Percentiles rank a stretch among this genome's conserved stretches.
phyloP scores from a whole-genome alignment of 2,888 invertebrate genomes.

The Aethes cnicana region DNA sequence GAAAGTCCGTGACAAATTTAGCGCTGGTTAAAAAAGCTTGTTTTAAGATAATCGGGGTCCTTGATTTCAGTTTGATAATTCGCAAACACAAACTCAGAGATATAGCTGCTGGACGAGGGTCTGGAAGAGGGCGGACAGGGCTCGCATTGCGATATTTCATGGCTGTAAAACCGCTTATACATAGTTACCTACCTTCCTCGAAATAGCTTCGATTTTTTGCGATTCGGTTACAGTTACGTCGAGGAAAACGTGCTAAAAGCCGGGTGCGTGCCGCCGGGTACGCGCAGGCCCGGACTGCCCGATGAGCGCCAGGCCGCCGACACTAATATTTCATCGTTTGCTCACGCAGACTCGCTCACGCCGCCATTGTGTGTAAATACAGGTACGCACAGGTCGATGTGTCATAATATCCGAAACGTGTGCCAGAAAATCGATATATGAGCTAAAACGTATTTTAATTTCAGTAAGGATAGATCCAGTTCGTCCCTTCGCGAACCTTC shows the following conservation, averaged over 20 bases:
- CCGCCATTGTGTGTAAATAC: constrained; percentile 69
- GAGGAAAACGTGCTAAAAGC: constrained; percentile 4
- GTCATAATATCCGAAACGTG: constrained; percentile 24
- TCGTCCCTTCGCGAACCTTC: constrained; percentile 37
- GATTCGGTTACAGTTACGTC: constrained; percentile 1
- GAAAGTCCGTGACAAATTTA: constrained; percentile 28
- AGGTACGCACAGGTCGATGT: constrained; percentile 43
- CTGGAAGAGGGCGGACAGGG: constrained; percentile 35
- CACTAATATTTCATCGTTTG: constrained; percentile 66
- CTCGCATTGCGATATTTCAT: constrained; percentile 49
- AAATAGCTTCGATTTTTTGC: too few relatives aligned
- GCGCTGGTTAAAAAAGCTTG: constrained; percentile 34
- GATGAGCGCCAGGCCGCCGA: constrained; percentile 50
- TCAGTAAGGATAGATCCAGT: constrained; percentile 43
- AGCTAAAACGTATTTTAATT: constrained; percentile 36
- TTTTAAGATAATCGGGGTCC: constrained; percentile 43
- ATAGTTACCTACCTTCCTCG: too few relatives aligned
- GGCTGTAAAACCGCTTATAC: constrained; percentile 55
- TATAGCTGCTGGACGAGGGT: constrained; percentile 65
- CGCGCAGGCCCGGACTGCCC: constrained; percentile 47
- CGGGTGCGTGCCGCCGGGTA: constrained; percentile 37
- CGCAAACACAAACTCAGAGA: constrained; percentile 65
- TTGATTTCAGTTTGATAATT: constrained; percentile 68
- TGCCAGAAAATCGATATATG: constrained; percentile 10
- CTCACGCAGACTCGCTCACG: constrained; percentile 58